A percentile compares a stretch with the other conserved stretches of the same genome.
Conservation (phyloP, 2,113 vertebrate genomes). For the Colaptes auratus region DNA sequence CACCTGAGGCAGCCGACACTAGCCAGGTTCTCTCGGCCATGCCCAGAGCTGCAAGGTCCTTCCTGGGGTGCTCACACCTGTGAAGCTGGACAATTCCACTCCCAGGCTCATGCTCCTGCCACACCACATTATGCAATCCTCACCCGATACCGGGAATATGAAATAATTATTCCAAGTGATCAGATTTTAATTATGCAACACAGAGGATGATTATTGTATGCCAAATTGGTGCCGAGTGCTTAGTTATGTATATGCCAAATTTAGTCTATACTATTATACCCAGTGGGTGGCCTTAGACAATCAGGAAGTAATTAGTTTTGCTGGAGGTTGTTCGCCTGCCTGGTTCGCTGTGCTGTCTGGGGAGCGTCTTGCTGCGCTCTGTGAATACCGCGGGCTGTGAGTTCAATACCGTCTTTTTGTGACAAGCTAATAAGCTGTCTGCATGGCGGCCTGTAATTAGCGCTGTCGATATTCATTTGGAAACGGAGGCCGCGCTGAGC, state of each 20-base stretch:
- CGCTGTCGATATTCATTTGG: constrained; percentile 67
- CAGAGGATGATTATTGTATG: constrained; percentile 67
- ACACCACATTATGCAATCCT: constrained; percentile 24
- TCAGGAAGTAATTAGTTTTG: constrained; percentile 80
- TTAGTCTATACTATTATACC: constrained; percentile 75
- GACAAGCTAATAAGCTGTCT: constrained; percentile 62
- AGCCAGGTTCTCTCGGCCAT: accelerated
- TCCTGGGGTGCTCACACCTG: neutral
- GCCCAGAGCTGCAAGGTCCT: neutral
- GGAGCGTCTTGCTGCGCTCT: constrained; percentile 71
- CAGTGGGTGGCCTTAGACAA: constrained; percentile 79
- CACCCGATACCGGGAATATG: constrained; percentile 46
- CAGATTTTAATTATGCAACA: constrained; percentile 73
- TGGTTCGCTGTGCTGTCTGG: constrained; percentile 65
- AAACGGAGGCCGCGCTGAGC: neutral
- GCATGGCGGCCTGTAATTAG: constrained; percentile 68
- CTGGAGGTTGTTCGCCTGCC: constrained; percentile 68
- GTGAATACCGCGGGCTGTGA: constrained; percentile 51
- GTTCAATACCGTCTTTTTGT: constrained; percentile 58
- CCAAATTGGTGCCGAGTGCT: constrained; percentile 73
- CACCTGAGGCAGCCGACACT: accelerated
- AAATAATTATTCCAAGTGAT: constrained; percentile 73
- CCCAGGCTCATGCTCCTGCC: neutral
- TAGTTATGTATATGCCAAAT: constrained; percentile 72
- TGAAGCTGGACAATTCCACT: accelerated